Evolutionary conservation across 2,113 vertebrate species (phyloP), one percentile per base, ranked within the genome.

Genomic region (Daubentonia madagascariensis): DNA sequence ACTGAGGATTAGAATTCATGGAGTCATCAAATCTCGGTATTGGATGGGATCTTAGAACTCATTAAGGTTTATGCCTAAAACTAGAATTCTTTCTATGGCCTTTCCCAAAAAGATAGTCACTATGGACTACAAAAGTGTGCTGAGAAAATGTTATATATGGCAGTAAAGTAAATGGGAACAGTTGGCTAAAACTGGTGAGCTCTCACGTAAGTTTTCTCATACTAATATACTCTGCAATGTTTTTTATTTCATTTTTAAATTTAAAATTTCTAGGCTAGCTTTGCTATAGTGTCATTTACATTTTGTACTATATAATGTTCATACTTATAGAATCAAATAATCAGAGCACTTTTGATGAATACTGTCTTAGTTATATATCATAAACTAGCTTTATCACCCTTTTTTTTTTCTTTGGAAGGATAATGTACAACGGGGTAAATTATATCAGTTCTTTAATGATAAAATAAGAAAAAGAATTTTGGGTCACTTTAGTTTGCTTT

Each of bases 231-330:
- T 73, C 78, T 68, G 11, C 7, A 72, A 48, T 25, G 22, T 67
- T 63, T 83, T 78, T n/a, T 86, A 52, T 40, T 95, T 83, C 79
- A 70, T 63, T 92, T 83, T 83, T 87, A 8, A 96, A 61, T 57
- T 87, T 96, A 22, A 72, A 30, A 45, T 84, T 70, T 94, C 25
- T 87, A 95, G 5, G 30, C 18, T 85, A 50, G 7, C 3, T 94
- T 85, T 95, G n/a, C 14, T 28, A 57, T 32, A 52, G 3, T 67
- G 35, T 10, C 6, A 0, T 43, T 61, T 23, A 52, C 68, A 1
- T 40, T n/a, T 92, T 95, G 85, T 68, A 83, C 25, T 10, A 1
- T 17, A 16, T 12, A 54, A 37, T 32, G n/a, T 50, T 37, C 30
- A 79, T 73, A 10, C 4, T 68, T 73, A 61, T 0, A 45, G 28